Evolutionary conservation across 1,140 invertebrate species (phyloP).

Genomic region (Sminthurides bifidus): DNA sequence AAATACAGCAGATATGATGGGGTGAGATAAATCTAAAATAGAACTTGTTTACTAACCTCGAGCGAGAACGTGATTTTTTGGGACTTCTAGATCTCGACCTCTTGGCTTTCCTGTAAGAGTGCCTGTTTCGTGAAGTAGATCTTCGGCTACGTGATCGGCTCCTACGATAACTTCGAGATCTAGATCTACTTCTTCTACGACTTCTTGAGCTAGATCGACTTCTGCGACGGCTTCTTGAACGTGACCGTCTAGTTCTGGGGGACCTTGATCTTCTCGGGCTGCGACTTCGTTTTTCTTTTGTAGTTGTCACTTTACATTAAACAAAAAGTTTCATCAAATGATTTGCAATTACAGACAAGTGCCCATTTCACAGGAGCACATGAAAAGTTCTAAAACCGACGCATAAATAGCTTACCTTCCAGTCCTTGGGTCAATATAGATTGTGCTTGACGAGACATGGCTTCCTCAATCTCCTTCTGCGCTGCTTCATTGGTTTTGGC

Average conservation of each 20-base stretch:
- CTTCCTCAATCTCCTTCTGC: slow-evolving; percentile 89
- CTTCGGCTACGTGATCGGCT: slow-evolving; percentile 37
- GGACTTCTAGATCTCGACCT: slow-evolving; percentile 20
- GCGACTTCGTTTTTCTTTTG: slow-evolving; percentile 69
- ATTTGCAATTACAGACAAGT: neutral
- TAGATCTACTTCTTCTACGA: slow-evolving; percentile 45
- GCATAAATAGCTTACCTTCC: slow-evolving; percentile 12
- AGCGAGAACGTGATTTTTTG: slow-evolving; percentile 24
- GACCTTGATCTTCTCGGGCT: slow-evolving; percentile 34
- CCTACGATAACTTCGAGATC: slow-evolving; percentile 33
- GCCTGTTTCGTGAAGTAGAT: slow-evolving; percentile 36
- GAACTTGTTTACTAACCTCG: slow-evolving; percentile 12
- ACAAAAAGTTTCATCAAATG: slow-evolving; percentile 38
- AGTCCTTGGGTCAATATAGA: slow-evolving; percentile 22
- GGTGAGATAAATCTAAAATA: no score
- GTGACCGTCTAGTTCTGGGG: no score
- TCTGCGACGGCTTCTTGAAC: slow-evolving; percentile 43
- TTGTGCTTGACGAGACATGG: slow-evolving; percentile 61
- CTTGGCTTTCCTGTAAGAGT: slow-evolving; percentile 32
- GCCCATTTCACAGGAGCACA: neutral
- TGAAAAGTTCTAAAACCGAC: neutral
- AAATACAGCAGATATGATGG: neutral
- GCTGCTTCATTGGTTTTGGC: slow-evolving; percentile 89
- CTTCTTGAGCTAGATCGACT: slow-evolving; percentile 33
- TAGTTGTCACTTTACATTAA: slow-evolving; percentile 73